Evolutionary conservation across 2,797 vertebrate genomes (phyloP), one percentile per base, ranked within the genome.

Genomic region (Phoeniculus purpureus): DNA sequence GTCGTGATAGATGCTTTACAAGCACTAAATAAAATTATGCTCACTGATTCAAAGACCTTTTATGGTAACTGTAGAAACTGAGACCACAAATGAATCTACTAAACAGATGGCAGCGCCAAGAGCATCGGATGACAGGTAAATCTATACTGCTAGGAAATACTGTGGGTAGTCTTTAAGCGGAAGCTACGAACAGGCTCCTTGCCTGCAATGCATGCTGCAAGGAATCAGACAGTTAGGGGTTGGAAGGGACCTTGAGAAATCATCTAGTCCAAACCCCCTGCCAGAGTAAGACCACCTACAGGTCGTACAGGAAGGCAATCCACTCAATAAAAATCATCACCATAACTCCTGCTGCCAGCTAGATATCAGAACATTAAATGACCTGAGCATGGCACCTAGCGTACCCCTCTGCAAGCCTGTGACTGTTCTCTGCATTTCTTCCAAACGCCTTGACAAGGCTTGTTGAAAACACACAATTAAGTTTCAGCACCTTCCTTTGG

Each of bases 401-500:
- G n/a, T n/a, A n/a, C n/a, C n/a, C n/a, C 50, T 58, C 43, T 37
- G n/a, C 50, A 40, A 40, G 40, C 40, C 40, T 15, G 40, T 40
- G 40, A 40, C 40, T 40, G 40, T 47, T 92, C 81, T 64, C 47
- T 55, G 32, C 9, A 5, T 47, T 82, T 90, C 55, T 65, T 82
- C 43, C 21, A 61, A 1, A 1, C 40, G 45, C 25, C 22, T 72
- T 85, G 87, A 93, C 76, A 89, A 87, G 48, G 56, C 70, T 85
- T 82, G 79, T 72, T 93, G 85, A 90, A 93, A 90, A 81, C 14
- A 73, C 76, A 48, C 76, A 94, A 94, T 94, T 93, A 93, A 75
- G 19, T 56, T 83, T 75, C 85, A 78, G 37, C 4, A 1, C 65
- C 58, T 85, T 92, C 48, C 56, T 87, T 73, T 73, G 62, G 55